Evolutionary conservation across 2,797 vertebrate genomes (phyloP).

Genomic region (Valencia hispanica): DNA sequence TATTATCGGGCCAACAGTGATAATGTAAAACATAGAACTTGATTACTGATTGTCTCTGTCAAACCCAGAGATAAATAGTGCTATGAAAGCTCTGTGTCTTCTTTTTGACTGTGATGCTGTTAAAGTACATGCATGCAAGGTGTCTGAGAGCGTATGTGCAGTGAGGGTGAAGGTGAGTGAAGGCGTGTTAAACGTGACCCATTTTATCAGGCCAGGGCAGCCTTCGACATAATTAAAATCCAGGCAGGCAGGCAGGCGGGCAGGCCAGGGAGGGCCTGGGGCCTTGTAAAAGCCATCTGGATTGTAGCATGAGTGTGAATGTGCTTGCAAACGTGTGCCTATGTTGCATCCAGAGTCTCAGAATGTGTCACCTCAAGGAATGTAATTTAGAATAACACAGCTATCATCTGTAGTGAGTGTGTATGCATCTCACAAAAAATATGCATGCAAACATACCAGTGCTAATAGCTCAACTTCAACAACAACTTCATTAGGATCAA

Average conservation of each 20-base stretch:
- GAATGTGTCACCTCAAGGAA: no score
- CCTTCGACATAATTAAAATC: slow-evolving; percentile 86
- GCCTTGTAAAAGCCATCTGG: slow-evolving; percentile 86
- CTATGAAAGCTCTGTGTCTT: slow-evolving; percentile 16
- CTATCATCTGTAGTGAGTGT: slow-evolving; percentile 64
- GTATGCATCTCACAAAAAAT: slow-evolving; percentile 44
- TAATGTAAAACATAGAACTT: slow-evolving; percentile 37
- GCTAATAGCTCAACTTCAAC: slow-evolving; percentile 37
- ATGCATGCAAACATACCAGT: slow-evolving; percentile 38
- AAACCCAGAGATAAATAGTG: slow-evolving; percentile 32
- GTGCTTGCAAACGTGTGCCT: slow-evolving; percentile 36
- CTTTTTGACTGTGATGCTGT: slow-evolving; percentile 10
- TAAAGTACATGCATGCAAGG: slow-evolving; percentile 38
- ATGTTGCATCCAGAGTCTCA: slow-evolving; percentile 60
- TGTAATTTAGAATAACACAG: slow-evolving; percentile 63
- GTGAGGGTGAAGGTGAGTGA: slow-evolving; percentile 68
- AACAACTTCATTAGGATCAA: slow-evolving; percentile 22
- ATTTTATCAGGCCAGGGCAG: slow-evolving; percentile 79
- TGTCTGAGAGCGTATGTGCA: slow-evolving; percentile 36
- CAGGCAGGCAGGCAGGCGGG: slow-evolving; percentile 77
- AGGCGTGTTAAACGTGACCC: slow-evolving; percentile 76
- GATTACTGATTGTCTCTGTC: slow-evolving; percentile 37
- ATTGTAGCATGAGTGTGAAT: slow-evolving; percentile 61
- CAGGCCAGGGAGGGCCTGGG: slow-evolving; percentile 77
- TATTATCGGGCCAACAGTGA: slow-evolving; percentile 45